Percentiles rank a stretch among this genome's conserved stretches.
Conservation (phyloP, 2,797 vertebrate species). For the Pantherophis vulpinus region DNA sequence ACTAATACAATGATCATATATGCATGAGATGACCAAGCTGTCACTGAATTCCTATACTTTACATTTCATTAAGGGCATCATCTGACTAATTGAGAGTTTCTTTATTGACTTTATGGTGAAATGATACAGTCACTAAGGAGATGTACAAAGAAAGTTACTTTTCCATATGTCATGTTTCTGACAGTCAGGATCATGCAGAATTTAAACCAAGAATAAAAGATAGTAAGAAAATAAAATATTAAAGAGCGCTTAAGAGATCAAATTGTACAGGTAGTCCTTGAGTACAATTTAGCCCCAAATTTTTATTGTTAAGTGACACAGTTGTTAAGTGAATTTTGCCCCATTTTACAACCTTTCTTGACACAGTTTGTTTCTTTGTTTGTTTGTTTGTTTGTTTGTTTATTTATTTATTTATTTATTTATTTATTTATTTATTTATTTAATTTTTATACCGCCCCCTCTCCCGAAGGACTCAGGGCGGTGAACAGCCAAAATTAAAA, state of each 20-base stretch:
- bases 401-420: too few species aligned
- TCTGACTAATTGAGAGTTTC: conserved; percentile 44
- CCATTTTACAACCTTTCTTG: neutral
- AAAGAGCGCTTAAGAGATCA: conserved; percentile 30
- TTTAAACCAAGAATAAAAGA: conserved; percentile 35
- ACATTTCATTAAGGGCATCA: conserved; percentile 27
- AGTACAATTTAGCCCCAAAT: neutral
- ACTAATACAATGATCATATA: conserved; percentile 35
- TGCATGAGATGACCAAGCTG: conserved; percentile 31
- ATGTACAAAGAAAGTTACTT: conserved; percentile 16
- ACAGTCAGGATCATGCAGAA: neutral
- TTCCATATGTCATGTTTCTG: conserved; percentile 15
- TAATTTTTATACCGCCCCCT: too few species aligned
- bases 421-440: too few species aligned
- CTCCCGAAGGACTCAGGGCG: too few species aligned
- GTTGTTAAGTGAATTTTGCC: neutral
- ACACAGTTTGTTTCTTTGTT: neutral
- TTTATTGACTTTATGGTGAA: conserved; percentile 30
- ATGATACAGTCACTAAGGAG: conserved; percentile 15
- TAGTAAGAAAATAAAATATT: conserved; percentile 7
- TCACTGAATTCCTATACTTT: conserved; percentile 36
- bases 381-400: too few species aligned
- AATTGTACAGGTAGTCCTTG: neutral
- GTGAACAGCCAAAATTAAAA: too few species aligned
- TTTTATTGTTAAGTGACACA: neutral